Evolutionary conservation across 2,888 invertebrate genomes (phyloP).

Genomic region (Rhabditoides inermis): DNA sequence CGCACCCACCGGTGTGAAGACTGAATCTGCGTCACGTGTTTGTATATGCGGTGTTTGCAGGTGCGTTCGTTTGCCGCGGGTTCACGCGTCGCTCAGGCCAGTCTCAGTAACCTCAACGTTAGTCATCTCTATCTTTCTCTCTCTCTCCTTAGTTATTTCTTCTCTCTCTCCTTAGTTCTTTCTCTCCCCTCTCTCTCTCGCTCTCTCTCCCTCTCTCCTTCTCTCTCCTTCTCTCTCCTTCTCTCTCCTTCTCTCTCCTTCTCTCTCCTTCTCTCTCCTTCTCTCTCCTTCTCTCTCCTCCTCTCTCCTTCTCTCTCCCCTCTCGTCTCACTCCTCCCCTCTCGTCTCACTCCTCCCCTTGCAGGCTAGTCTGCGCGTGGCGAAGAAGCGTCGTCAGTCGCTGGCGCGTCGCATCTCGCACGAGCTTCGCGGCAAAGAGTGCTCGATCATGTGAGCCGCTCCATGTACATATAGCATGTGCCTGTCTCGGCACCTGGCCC

Average conservation of each 20-base stretch:
- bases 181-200: background rate
- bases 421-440: no score
- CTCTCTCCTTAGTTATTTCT: background rate
- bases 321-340: background rate
- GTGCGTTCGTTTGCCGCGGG: constrained; percentile 7
- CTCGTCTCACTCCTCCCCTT: background rate
- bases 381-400: no score
- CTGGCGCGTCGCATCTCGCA: no score
- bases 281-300: background rate
- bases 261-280: no score
- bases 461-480: no score
- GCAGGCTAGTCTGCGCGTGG: no score
- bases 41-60: background rate
- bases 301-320: background rate
- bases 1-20: no score
- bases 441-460: no score
- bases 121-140: background rate
- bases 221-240: background rate
- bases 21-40: no score
- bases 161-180: background rate
- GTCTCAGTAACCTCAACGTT: background rate
- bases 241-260: background rate
- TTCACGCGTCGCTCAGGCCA: constrained; percentile 6
- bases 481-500: no score
- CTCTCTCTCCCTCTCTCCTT: background rate